Evolutionary conservation across 1,140 invertebrate species (phyloP).

Genomic region (Campoletis sonorensis): DNA sequence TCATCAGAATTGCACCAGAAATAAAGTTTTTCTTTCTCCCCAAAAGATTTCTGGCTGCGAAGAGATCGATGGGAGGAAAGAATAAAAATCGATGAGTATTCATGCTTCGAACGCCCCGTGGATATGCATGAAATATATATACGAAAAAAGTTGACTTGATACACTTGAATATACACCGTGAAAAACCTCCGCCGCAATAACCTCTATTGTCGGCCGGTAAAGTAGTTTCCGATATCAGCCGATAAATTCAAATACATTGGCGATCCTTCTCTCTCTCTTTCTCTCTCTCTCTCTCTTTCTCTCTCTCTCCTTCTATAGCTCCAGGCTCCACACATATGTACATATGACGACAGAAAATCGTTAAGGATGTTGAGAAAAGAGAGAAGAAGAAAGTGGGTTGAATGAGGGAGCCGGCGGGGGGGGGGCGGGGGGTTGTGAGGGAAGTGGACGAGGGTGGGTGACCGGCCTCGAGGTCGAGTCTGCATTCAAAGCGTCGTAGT

Average conservation of each 20-base stretch:
- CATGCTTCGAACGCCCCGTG: not conserved
- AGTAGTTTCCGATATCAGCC: conserved; percentile 64
- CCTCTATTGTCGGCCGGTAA: conserved; percentile 61
- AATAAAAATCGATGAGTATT: not conserved
- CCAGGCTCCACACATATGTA: conserved; percentile 44
- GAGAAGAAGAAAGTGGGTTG: conserved; percentile 17
- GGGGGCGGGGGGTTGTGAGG: not conserved
- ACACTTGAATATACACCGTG: conserved; percentile 15
- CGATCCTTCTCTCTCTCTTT: conserved; percentile 45
- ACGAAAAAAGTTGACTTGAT: not conserved
- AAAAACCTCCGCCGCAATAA: conserved; percentile 53
- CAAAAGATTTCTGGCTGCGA: too few species aligned
- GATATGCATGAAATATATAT: not conserved
- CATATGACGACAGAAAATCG: conserved; percentile 66
- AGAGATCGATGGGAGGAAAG: not conserved
- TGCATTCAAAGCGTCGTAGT: conserved; percentile 13
- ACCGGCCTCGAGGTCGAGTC: conserved; percentile 26
- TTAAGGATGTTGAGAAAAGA: conserved; percentile 55
- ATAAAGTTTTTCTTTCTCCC: too few species aligned
- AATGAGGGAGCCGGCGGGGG: not conserved
- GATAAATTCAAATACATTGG: conserved; percentile 64
- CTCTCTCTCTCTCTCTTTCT: conserved; percentile 44
- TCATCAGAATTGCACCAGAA: too few species aligned
- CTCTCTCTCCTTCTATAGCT: conserved; percentile 44
- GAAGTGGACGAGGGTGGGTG: conserved; percentile 1